phyloP scores from a whole-genome alignment of 1,140 invertebrate species.

The Lutraria rhynchaena region DNA sequence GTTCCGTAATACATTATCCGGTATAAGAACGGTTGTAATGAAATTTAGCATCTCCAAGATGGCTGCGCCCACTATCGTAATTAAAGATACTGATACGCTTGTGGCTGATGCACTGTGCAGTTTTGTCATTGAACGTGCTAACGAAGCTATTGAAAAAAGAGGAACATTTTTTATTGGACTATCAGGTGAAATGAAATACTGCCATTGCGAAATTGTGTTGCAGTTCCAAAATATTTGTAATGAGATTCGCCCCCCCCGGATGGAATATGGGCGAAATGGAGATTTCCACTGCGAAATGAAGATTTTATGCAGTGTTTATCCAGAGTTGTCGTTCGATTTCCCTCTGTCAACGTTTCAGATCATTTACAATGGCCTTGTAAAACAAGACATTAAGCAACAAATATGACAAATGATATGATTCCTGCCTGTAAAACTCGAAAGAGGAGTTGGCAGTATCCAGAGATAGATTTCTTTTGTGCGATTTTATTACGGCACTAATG shows the following conservation, averaged over 20 bases:
- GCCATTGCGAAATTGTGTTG: not conserved
- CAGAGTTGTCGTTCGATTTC: not conserved
- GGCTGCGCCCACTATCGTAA: conserved; percentile 70
- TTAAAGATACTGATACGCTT: conserved; percentile 73
- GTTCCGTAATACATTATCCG: no score
- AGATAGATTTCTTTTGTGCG: no score
- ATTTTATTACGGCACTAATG: no score
- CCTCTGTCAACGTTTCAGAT: not conserved
- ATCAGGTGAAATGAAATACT: conserved; percentile 84
- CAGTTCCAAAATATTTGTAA: not conserved
- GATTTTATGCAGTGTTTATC: not conserved
- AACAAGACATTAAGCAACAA: no score
- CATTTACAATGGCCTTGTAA: not conserved
- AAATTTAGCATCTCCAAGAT: conserved; percentile 62
- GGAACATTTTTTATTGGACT: conserved; percentile 87
- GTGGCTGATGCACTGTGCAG: conserved; percentile 83
- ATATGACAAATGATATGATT: no score
- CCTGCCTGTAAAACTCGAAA: no score
- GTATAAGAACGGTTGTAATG: no score
- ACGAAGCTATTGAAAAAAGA: conserved; percentile 83
- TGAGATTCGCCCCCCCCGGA: not conserved
- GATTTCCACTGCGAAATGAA: not conserved
- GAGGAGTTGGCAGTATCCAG: no score
- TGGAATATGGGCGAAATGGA: not conserved
- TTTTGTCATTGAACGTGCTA: conserved; percentile 84